Conservation (phyloP, 1,140 invertebrate genomes). For the Achroia grisella region DNA sequence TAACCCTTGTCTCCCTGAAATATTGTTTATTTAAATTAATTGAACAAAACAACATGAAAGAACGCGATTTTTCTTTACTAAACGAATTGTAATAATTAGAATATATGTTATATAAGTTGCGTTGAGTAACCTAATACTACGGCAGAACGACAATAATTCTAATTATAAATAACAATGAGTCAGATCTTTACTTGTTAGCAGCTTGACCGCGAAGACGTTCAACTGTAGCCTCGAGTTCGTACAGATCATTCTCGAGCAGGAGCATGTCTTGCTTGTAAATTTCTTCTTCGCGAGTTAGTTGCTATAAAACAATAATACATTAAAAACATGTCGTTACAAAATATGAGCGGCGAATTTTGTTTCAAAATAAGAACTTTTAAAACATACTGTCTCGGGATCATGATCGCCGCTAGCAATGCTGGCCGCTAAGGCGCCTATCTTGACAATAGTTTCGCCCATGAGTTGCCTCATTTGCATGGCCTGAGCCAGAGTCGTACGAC, state of each 20-base stretch:
- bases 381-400: constrained; percentile 47
- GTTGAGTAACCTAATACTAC: too few species aligned
- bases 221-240: constrained; percentile 94
- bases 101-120: too few species aligned
- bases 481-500: constrained; percentile 92
- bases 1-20: constrained; percentile 88
- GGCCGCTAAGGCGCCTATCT: constrained; percentile 80
- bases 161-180: too few species aligned
- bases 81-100: too few species aligned
- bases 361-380: not conserved
- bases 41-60: too few species aligned
- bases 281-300: constrained; percentile 78
- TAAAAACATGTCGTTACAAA: too few species aligned
- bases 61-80: too few species aligned
- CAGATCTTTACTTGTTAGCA: constrained; percentile 81
- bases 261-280: constrained; percentile 93
- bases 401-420: constrained; percentile 47
- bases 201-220: constrained; percentile 96
- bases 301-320: constrained; percentile 25
- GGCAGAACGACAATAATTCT: too few species aligned
- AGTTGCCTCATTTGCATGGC: constrained; percentile 92
- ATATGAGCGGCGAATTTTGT: too few species aligned
- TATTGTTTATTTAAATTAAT: not conserved
- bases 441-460: constrained; percentile 91
- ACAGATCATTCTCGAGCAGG: constrained; percentile 92